Base-by-base conservation (phyloP, 2,888 invertebrate genomes). In the Cerastis rubricosa region DNA sequence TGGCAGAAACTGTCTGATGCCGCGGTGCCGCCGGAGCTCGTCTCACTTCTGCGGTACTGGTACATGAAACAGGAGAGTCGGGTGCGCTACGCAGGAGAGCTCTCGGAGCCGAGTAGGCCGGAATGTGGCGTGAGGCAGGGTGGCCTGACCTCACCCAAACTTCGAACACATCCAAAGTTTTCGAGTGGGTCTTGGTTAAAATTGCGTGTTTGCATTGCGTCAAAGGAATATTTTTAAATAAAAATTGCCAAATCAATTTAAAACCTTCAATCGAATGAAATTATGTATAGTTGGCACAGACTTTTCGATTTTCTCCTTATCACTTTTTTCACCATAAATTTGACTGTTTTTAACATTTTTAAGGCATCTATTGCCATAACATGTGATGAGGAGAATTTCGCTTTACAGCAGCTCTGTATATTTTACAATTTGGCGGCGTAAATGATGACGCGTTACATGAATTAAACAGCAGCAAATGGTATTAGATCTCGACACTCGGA, bases 311-410 rank as follows among this genome's bases (percentile, higher is more conserved):
- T 22, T 61, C 43, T 61, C 59, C 47, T 47, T 64, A 71, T 71
- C 51, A n/a, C 49, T 71, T 64, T 63, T 59, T 29, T 71, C 29
- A 71, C 47, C 61, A 71, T 71, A 29, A 47, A 71, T 70, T 70
- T 70, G 47, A 47, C 43, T 7, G 71, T 51, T 71, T 71, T 49
- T 71, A 40, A 49, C 40, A 71, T 71, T 71, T 63, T 71, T 40
- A 71, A 3, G 6, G 64, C 51, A 64, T 71, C 51, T 71, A n/a
- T n/a, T 51, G 71, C 64, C 63, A 64, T 71, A 71, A 35, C 17
- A 8, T 19, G 64, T 71, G 43, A 71, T 71, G 71, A 71, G 61
- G 70, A 71, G 64, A 51, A 71, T 64, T 71, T 71, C 64, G 17
- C 49, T 64, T 64, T 71, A 64, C 64, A 64, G 64, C 64, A 71